phyloP scores from a whole-genome alignment of 2,797 vertebrate species.

The Helostoma temminkii region DNA sequence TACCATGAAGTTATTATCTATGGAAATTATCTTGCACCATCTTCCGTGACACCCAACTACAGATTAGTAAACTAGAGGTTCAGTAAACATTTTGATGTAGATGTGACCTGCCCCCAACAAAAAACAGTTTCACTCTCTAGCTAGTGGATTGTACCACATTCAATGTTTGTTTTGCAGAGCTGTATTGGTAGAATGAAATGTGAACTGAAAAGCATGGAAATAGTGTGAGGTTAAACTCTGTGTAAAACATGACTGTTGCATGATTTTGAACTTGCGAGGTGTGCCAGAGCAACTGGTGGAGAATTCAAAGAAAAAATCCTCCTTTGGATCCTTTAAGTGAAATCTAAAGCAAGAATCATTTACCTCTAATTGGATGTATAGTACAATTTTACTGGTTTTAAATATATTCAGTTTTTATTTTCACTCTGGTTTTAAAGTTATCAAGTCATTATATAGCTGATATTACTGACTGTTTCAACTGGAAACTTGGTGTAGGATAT shows the following conservation, averaged over 20 bases:
- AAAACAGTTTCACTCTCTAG: conserved; percentile 58
- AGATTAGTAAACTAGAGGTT: conserved; percentile 57
- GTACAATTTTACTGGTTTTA: conserved; percentile 25
- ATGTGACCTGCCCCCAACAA: conserved; percentile 22
- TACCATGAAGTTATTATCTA: conserved; percentile 54
- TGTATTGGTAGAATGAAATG: conserved; percentile 55
- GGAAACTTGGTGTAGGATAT: conserved; percentile 78
- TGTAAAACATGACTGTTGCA: conserved; percentile 79
- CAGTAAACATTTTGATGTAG: conserved; percentile 47
- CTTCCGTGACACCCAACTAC: conserved; percentile 51
- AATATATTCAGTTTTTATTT: conserved; percentile 14
- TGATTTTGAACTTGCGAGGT: conserved; percentile 73
- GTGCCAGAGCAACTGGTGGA: conserved; percentile 55
- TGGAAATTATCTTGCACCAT: conserved; percentile 59
- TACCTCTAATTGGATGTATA: conserved; percentile 38
- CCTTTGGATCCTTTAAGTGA: conserved; percentile 7
- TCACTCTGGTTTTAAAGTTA: conserved; percentile 53
- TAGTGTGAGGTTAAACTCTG: conserved; percentile 73
- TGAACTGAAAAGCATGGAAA: conserved; percentile 79
- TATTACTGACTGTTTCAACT: conserved; percentile 79
- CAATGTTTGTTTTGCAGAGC: conserved; percentile 61
- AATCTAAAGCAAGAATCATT: not conserved
- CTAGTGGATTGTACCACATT: conserved; percentile 66
- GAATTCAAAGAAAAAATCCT: conserved; percentile 17
- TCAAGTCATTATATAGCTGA: conserved; percentile 55